Percentiles rank a stretch among this genome's conserved stretches.
These are phyloP conservation scores for Gortyna flavago DNA, from an alignment of 2,888 invertebrate species.

Conservation along the genomic window DNA sequence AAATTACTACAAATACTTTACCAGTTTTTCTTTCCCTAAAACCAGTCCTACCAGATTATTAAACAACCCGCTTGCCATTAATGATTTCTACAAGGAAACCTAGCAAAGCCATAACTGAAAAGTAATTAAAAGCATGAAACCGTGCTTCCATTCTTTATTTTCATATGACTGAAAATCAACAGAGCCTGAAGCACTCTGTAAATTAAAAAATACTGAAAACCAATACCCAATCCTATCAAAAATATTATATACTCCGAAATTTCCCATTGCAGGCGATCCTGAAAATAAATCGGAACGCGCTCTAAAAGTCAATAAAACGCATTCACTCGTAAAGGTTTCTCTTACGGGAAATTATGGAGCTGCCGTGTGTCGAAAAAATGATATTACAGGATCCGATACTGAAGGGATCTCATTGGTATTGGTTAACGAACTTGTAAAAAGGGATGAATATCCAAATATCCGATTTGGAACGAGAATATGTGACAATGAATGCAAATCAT, in stretches of 20 bases:
- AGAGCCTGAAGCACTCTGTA: background rate
- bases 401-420: conserved; percentile 22
- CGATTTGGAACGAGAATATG: background rate
- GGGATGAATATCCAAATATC: conserved; percentile 1
- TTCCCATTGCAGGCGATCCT: conserved; percentile 17
- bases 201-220: conserved; percentile 9
- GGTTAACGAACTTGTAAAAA: conserved; percentile 16
- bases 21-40: no score
- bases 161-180: background rate
- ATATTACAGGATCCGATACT: conserved; percentile 24
- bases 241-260: conserved; percentile 21
- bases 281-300: conserved; percentile 26
- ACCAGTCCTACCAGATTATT: no score
- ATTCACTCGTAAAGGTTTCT: conserved; percentile 39
- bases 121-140: no score
- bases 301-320: conserved; percentile 53
- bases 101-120: no score
- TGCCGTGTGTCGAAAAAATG: conserved; percentile 3
- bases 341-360: conserved; percentile 37
- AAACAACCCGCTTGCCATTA: no score
- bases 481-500: background rate
- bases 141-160: background rate
- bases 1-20: no score
- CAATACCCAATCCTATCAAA: conserved; percentile 31
- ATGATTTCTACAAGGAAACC: no score